Percentiles rank a stretch among this genome's conserved stretches.
Evolutionary conservation across 2,113 vertebrate species (phyloP).

Genomic region (Physeter macrocephalus): DNA sequence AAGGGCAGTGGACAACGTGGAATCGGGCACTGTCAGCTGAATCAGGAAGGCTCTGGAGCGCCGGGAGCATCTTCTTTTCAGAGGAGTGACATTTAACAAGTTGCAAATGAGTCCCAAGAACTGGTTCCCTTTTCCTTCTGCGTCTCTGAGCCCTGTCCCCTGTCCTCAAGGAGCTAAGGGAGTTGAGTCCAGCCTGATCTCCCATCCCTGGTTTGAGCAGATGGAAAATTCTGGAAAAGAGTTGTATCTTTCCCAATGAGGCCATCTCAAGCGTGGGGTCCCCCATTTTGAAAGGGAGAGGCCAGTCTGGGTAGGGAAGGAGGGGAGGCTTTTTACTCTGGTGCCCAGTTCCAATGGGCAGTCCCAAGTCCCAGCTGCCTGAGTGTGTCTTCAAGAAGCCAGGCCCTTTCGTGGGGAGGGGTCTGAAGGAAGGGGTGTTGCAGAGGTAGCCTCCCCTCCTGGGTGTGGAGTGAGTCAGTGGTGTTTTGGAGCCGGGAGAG

Average conservation of each 20-base stretch:
- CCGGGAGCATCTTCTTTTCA: background rate
- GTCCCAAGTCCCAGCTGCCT: background rate
- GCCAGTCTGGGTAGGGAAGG: rapidly evolving
- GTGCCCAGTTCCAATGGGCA: rapidly evolving
- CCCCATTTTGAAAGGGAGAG: background rate
- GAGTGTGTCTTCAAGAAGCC: rapidly evolving
- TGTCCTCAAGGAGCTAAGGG: background rate
- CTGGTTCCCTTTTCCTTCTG: rapidly evolving
- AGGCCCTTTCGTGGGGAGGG: background rate
- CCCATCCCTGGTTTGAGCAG: background rate
- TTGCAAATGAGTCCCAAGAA: background rate
- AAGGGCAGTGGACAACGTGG: background rate
- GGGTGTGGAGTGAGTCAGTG: rapidly evolving
- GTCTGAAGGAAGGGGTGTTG: background rate
- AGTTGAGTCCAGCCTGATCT: background rate
- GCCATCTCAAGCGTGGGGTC: background rate
- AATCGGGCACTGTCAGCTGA: background rate
- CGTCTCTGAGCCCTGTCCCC: background rate
- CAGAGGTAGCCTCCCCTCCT: rapidly evolving
- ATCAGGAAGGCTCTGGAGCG: background rate
- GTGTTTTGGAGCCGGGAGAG: background rate
- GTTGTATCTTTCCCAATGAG: background rate
- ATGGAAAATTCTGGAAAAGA: background rate
- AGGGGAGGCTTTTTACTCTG: background rate
- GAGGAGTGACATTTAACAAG: background rate